phyloP scores from a whole-genome alignment of 1,140 invertebrate species.

The Drosophila kanapiae region DNA sequence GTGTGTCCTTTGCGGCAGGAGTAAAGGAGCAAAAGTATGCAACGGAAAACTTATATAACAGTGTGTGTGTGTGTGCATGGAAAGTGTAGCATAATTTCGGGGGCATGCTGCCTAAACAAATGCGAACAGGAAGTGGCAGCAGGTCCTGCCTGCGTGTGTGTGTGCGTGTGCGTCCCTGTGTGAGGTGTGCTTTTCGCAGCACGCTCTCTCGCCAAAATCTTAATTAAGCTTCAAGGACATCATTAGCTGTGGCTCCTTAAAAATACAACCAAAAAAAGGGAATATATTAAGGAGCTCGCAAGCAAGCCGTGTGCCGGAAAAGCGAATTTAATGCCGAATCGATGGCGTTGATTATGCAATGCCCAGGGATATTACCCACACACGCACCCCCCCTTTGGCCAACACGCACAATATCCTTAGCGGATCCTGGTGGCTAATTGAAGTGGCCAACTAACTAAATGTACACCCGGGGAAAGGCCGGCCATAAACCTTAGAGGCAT shows the following conservation, averaged over 20 bases:
- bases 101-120: slow-evolving; percentile 65
- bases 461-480: slow-evolving; percentile 55
- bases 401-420: slow-evolving; percentile 9
- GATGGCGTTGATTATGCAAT: slow-evolving; percentile 66
- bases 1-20: slow-evolving; percentile 1
- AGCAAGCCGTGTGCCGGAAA: too few species aligned
- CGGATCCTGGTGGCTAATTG: slow-evolving; percentile 56
- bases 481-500: slow-evolving; percentile 19
- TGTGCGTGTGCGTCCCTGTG: slow-evolving; percentile 3
- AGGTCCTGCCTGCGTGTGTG: slow-evolving; percentile 38
- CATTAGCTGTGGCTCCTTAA: background rate
- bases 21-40: slow-evolving; percentile 44
- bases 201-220: slow-evolving; percentile 23
- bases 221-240: slow-evolving; percentile 80
- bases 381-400: background rate
- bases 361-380: background rate
- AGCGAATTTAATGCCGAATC: slow-evolving; percentile 42
- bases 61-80: slow-evolving; percentile 51
- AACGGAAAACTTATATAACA: slow-evolving; percentile 72
- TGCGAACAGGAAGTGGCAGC: slow-evolving; percentile 49
- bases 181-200: too few species aligned
- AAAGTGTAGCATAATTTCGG: slow-evolving; percentile 71
- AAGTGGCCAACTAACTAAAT: slow-evolving; percentile 66
- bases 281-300: too few species aligned
- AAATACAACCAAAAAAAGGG: background rate